These are phyloP conservation scores for Xylophagus ater DNA, from an alignment of 2,888 invertebrate species.

Conservation along the genomic window DNA sequence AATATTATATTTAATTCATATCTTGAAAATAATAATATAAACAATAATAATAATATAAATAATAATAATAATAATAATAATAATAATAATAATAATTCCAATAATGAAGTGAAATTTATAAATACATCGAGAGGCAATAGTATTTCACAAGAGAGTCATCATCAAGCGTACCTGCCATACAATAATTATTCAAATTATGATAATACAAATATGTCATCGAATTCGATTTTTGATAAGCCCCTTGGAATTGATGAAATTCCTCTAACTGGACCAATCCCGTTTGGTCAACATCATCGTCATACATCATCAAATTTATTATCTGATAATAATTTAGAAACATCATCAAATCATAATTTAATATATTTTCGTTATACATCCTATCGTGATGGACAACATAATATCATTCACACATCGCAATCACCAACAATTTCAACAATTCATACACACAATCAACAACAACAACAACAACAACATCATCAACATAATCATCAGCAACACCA, in stretches of 20 bases:
- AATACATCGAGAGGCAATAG: slow-evolving; percentile 27
- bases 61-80: too few species aligned
- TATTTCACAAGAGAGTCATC: slow-evolving; percentile 28
- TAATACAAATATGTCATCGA: slow-evolving; percentile 38
- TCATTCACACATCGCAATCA: slow-evolving; percentile 5
- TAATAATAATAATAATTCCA: too few species aligned
- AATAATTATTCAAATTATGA: slow-evolving; percentile 34
- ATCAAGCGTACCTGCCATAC: slow-evolving; percentile 32
- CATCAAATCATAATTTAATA: slow-evolving; percentile 32
- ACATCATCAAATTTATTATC: slow-evolving; percentile 24
- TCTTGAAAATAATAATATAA: slow-evolving; percentile 28
- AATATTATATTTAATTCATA: slow-evolving; percentile 35
- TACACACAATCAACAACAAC: slow-evolving; percentile 19
- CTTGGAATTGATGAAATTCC: slow-evolving; percentile 34
- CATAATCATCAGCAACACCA: slow-evolving; percentile 6
- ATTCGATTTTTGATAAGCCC: slow-evolving; percentile 34
- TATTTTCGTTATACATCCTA: slow-evolving; percentile 17
- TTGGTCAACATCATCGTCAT: slow-evolving; percentile 20
- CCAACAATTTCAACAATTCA: too few species aligned
- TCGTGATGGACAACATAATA: slow-evolving; percentile 23
- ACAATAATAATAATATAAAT: too few species aligned
- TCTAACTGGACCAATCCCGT: slow-evolving; percentile 17
- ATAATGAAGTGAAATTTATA: slow-evolving; percentile 35
- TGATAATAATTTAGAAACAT: slow-evolving; percentile 31
- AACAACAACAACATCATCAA: slow-evolving; percentile 7